Conservation (phyloP, 2,797 vertebrate genomes). For the Mallotus villosus region DNA sequence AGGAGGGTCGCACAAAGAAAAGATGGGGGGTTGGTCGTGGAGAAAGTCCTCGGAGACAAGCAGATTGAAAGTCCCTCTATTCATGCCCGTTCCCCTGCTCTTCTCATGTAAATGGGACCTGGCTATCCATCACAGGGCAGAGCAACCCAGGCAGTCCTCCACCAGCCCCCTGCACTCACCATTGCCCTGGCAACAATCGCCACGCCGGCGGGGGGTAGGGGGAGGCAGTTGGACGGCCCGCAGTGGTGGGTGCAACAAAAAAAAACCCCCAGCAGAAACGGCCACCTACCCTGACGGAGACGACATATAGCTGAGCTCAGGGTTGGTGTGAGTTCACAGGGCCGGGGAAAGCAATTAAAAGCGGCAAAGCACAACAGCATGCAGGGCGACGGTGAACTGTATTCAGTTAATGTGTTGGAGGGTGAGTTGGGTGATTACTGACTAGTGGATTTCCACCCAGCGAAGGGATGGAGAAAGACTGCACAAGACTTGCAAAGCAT, state of each 20-base stretch:
- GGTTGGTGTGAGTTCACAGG: conserved; percentile 8
- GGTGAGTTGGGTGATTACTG: background rate
- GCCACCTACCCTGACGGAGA: conserved; percentile 5
- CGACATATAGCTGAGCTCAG: background rate
- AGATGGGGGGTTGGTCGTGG: conserved; percentile 35
- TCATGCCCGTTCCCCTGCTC: conserved; percentile 40
- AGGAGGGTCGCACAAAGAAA: conserved; percentile 32
- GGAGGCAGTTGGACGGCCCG: conserved; percentile 12
- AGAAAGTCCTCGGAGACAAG: conserved; percentile 50
- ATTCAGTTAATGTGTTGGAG: background rate
- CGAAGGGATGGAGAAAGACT: too few species aligned
- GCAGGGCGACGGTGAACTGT: background rate
- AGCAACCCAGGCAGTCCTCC: conserved; percentile 39
- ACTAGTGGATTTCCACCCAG: background rate
- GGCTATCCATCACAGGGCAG: conserved; percentile 53
- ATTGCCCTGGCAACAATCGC: conserved; percentile 41
- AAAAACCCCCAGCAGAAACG: background rate
- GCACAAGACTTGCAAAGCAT: too few species aligned
- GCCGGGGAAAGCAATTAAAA: background rate
- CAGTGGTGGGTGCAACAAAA: background rate
- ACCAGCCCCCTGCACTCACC: conserved; percentile 43
- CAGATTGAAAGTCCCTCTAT: conserved; percentile 51
- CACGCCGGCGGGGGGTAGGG: conserved; percentile 20
- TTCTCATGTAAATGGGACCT: conserved; percentile 55
- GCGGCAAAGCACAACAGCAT: background rate